Evolutionary conservation across 1,140 invertebrate species (phyloP), one percentile per base, ranked within the genome.

Genomic region (Zaprionus camerounensis): DNA sequence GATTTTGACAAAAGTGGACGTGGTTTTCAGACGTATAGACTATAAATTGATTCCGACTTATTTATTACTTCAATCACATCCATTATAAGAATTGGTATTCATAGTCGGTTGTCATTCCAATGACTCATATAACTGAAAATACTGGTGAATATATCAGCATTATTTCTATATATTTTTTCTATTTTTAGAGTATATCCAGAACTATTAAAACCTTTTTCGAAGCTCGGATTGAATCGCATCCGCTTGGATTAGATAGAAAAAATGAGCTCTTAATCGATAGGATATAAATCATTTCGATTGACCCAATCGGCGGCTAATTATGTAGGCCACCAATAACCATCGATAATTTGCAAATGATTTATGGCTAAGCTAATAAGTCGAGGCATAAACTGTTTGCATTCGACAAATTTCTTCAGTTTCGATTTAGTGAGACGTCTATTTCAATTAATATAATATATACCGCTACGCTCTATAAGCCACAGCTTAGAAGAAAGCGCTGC

Each of bases 361-460:
- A 49, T 49, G 46, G 17, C 46, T 12, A 17, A 12, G 20, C 41
- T 44, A 44, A 44, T n/a, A 44, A 44, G 2, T n/a, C 15, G 41
- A 44, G 41, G 41, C 46, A 22, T 22, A 20, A 49, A 49, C 46
- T 49, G 20, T 13, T 49, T 49, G 11, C 46, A 49, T 12, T 49
- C 9, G 46, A 20, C 9, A 22, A n/a, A 46, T 17, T n/a, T 46
- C n/a, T 3, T 44, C 41, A 49, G 7, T 49, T 20, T 4, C 20
- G 17, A 22, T 22, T 68, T 53, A 53, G 58, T 36, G 53, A 26
- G 26, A 49, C 46, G 22, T 22, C 17, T 12, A 12, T 49, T 49
- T 49, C 17, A 49, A 49, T 49, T 22, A 22, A 11, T 12, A 9
- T 11, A n/a, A n/a, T n/a, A n/a, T n/a, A n/a, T n/a, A n/a, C n/a